phyloP scores from a whole-genome alignment of 2,888 invertebrate species.

The Aphidoletes aphidimyza region DNA sequence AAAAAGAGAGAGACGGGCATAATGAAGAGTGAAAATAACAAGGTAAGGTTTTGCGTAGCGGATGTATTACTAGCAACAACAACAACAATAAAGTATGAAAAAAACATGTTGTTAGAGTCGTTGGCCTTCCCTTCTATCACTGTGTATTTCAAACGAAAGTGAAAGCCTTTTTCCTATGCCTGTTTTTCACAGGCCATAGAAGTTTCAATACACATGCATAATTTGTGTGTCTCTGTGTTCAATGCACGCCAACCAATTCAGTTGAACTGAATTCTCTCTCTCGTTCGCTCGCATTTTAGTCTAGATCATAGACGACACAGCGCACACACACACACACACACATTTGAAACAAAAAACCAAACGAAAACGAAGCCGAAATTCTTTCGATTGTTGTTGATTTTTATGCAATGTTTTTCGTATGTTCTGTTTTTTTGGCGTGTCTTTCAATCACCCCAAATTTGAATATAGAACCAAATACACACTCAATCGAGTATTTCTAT shows the following conservation, averaged over 20 bases:
- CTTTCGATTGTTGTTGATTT: constrained; percentile 39
- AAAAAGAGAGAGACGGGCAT: constrained; percentile 5
- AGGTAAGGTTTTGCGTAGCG: constrained; percentile 43
- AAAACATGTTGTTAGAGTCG: constrained; percentile 27
- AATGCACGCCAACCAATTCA: neutral
- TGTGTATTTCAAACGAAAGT: neutral
- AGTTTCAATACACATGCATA: constrained; percentile 11
- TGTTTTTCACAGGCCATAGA: too few species aligned
- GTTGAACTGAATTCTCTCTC: too few species aligned
- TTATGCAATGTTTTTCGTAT: constrained; percentile 19
- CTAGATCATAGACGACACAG: neutral
- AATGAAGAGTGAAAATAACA: constrained; percentile 44
- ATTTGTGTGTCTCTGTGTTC: constrained; percentile 7
- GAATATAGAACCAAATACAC: too few species aligned
- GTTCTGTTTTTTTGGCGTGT: constrained; percentile 18
- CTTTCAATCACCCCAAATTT: constrained; percentile 41
- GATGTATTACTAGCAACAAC: constrained; percentile 40
- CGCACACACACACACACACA: neutral
- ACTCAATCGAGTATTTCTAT: too few species aligned
- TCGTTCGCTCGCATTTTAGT: too few species aligned
- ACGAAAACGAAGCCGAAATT: constrained; percentile 29
- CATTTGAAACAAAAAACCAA: too few species aligned
- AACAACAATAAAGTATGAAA: neutral
- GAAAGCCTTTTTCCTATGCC: neutral
- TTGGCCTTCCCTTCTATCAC: constrained; percentile 27